Evolutionary conservation across 1,140 invertebrate genomes (phyloP), one percentile per base, ranked within the genome.

Genomic region (Lordiphosa clarofinis): DNA sequence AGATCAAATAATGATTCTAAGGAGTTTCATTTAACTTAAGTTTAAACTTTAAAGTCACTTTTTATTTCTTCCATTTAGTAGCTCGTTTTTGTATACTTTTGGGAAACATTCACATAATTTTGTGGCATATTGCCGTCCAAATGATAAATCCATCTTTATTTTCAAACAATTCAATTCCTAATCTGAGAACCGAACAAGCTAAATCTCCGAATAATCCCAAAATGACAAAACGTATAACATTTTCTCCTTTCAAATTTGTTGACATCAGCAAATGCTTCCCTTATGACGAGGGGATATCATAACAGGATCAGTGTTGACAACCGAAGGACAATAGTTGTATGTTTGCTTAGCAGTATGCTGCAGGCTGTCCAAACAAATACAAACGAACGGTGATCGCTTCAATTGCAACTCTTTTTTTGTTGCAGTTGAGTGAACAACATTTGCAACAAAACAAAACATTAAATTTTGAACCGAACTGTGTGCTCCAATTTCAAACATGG

Each of bases 191-290:
- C 11, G 1, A 43, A 7, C 19, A 21, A 44, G 24, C 6, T 73
- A 72, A 28, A 67, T 78, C 53, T 69, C 7, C 13, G 15, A n/a
- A 43, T 74, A 78, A 70, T 61, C 65, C 59, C 10, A 19, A 73
- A 1, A 69, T 71, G 56, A 64, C 24, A 61, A 40, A 12, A 48
- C 1, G 11, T 36, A 57, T 28, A 28, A 28, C 5, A 28, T 21
- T 21, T 4, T 21, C 3, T 21, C 4, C 21, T 50, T 37, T 54
- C 46, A 55, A 33, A 9, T 1, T 28, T 44, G 15, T 24, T n/a
- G 19, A 24, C 21, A 24, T 24, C 21, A 24, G 21, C 39, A 40
- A 40, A 19, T 9, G 4, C 4, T 28, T 28, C 24, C 24, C 24
- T 28, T 28, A 28, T 28, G 24, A 12, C 8, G 1, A 31, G 4